phyloP scores from a whole-genome alignment of 2,113 vertebrate genomes.

The Morone saxatilis region DNA sequence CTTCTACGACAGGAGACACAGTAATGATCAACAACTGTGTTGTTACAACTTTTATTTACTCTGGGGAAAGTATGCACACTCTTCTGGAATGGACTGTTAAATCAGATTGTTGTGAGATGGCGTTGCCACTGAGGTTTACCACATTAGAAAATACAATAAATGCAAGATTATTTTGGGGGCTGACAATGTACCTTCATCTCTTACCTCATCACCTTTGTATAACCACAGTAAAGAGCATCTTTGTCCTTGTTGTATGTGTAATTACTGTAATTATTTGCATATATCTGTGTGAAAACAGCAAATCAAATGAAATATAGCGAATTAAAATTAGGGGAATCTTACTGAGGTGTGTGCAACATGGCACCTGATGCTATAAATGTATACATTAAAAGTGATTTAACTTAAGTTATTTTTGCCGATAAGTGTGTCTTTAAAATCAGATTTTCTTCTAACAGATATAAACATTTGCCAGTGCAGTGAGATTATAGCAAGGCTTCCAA shows the following conservation, averaged over 20 bases:
- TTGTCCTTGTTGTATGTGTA: no score
- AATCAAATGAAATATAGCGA: not conserved
- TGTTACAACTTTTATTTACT: not conserved
- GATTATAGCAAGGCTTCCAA: no score
- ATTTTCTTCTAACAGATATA: not conserved
- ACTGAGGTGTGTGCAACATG: not conserved
- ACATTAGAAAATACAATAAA: slow-evolving; percentile 11
- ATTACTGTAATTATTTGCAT: slow-evolving; percentile 12
- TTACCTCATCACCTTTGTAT: not conserved
- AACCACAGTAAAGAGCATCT: slow-evolving; percentile 15
- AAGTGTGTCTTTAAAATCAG: not conserved
- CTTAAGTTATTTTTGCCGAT: not conserved
- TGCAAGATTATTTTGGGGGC: not conserved
- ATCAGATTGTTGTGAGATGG: not conserved
- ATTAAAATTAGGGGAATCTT: not conserved
- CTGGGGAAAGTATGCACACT: not conserved
- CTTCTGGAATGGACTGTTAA: not conserved
- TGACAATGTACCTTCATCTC: not conserved
- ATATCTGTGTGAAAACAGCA: not conserved
- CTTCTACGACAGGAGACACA: not conserved
- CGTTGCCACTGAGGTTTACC: slow-evolving; percentile 5
- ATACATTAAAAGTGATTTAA: not conserved
- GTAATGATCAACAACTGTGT: not conserved
- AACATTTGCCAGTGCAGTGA: no score
- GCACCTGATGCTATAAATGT: not conserved